Base-by-base conservation (phyloP, 2,797 vertebrate genomes). In the Allochrocebus solatus region DNA sequence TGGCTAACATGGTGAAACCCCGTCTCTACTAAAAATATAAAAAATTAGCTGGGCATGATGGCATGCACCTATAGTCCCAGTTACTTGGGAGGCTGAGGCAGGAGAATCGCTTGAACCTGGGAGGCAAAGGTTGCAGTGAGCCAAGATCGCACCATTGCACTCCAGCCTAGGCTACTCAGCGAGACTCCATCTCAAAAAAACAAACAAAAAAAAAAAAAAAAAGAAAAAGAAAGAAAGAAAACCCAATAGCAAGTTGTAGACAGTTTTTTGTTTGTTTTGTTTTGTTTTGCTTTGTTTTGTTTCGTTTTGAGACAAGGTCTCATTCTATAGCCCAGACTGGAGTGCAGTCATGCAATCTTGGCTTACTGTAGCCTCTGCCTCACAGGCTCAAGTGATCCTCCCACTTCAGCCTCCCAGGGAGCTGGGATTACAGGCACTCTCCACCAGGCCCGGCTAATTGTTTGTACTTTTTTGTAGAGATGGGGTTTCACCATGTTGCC, bases 61-160 rank as follows among this genome's bases (percentile, higher is more conserved):
- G 53, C 1, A 0, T 0, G 5, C 1, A 0, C 53, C 19, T 55
- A 0, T 22, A 55, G 8, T 55, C 21, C 53, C 53, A 55, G 53
- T 8, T 55, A 55, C 53, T 55, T 1, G 21, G 53, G 19, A 55
- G 53, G 53, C 53, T 22, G 53, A 55, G 19, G 21, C 8, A 8
- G 21, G 53, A 55, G 53, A 55, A 55, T 55, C 53, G 21, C 21
- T 55, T 55, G 53, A 55, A 55, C 21, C 53, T 0, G 8, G 53
- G 53, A 55, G 53, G 53, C 53, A 55, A 21, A 55, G 53, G 53
- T 55, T 55, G 21, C 53, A 55, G 53, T 55, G 53, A 55, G 53
- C 53, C 7, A 7, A 21, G 53, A 55, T 55, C 8, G 8, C 21
- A 22, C 53, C 53, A 55, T 55, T 22, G 53, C 53, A 55, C 21